Percentiles rank a stretch among this genome's conserved stretches.
Evolutionary conservation across 2,888 invertebrate species (phyloP).

Genomic region (Pemphredon lugubris): DNA sequence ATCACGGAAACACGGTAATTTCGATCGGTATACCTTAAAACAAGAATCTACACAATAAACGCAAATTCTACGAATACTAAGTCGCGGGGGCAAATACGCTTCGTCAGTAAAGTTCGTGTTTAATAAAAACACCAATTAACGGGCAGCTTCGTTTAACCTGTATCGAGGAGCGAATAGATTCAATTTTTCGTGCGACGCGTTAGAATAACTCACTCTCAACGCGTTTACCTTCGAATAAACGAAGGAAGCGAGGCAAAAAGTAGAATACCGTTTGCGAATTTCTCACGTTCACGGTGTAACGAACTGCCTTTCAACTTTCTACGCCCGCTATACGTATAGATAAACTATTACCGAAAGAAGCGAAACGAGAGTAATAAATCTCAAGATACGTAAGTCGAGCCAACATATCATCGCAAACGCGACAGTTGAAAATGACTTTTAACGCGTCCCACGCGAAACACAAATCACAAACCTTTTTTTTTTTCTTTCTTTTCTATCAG

Average conservation of each 20-base stretch:
- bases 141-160: too few relatives aligned
- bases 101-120: too few relatives aligned
- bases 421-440: conserved; percentile 25
- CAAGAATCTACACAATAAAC: neutral
- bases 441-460: too few relatives aligned
- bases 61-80: too few relatives aligned
- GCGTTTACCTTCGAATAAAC: conserved; percentile 26
- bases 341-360: conserved; percentile 35
- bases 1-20: neutral
- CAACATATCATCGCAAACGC: too few relatives aligned
- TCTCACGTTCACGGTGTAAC: conserved; percentile 53
- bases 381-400: neutral
- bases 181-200: conserved; percentile 35
- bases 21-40: neutral
- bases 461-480: neutral
- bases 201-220: conserved; percentile 35
- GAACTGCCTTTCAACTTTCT: conserved; percentile 46
- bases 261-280: conserved; percentile 43
- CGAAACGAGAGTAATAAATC: conserved; percentile 35
- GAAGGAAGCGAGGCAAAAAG: conserved; percentile 11
- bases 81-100: too few relatives aligned
- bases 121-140: too few relatives aligned
- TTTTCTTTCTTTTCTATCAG: too few relatives aligned
- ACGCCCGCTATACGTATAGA: conserved; percentile 23
- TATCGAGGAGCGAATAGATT: too few relatives aligned